Conservation (phyloP, 2,797 vertebrate species). For the Rhinoraja longicauda region DNA sequence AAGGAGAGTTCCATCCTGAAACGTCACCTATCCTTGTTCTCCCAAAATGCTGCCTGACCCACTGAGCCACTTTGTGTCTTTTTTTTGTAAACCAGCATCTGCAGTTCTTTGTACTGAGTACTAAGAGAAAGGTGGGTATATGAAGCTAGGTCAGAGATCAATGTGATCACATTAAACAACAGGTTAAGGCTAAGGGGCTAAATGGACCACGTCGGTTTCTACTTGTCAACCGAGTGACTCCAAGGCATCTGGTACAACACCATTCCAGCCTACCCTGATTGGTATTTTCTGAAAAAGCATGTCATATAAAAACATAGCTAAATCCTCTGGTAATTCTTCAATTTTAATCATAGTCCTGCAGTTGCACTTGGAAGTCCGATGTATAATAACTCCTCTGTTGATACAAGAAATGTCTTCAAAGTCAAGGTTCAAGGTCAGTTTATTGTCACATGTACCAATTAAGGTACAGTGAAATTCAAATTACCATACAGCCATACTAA, state of each 20-base stretch:
- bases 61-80: too few species aligned
- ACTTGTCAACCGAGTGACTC: not conserved
- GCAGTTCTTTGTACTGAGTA: too few species aligned
- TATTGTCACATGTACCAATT: too few species aligned
- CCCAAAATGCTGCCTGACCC: too few species aligned
- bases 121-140: not conserved
- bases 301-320: not conserved
- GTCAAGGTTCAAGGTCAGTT: too few species aligned
- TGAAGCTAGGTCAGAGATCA: not conserved
- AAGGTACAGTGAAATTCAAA: too few species aligned
- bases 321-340: not conserved
- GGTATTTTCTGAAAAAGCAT: not conserved
- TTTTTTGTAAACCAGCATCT: too few species aligned
- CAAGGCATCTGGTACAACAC: not conserved
- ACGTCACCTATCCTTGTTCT: too few species aligned
- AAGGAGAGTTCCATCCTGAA: too few species aligned
- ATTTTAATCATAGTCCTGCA: not conserved
- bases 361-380: not conserved
- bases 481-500: too few species aligned
- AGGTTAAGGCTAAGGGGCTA: not conserved
- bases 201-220: not conserved
- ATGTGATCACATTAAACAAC: not conserved
- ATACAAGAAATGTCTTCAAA: not conserved
- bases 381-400: not conserved
- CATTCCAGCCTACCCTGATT: not conserved